Evolutionary conservation across 2,113 vertebrate genomes (phyloP).

Genomic region (Physeter macrocephalus): DNA sequence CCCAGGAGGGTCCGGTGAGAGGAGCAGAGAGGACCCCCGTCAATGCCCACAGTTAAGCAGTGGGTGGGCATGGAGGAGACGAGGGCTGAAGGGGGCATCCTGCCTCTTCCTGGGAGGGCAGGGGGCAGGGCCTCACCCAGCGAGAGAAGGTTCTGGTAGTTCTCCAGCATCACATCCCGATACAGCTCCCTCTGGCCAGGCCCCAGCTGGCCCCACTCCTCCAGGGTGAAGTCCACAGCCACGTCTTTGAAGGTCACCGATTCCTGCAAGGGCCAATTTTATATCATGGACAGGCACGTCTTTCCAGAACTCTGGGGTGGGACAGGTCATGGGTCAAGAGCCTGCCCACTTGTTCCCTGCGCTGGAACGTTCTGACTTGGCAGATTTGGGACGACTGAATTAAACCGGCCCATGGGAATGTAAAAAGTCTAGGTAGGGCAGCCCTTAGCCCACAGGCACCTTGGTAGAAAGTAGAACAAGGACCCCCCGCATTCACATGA

Average conservation of each 20-base stretch:
- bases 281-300: not conserved
- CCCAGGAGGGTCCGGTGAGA: rapidly evolving
- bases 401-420: not conserved
- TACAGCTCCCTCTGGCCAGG: not conserved
- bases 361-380: not conserved
- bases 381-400: not conserved
- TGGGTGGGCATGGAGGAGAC: not conserved
- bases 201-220: conserved; percentile 27
- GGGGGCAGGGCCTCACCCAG: not conserved
- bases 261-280: not conserved
- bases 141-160: conserved; percentile 30
- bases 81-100: not conserved
- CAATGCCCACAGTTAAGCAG: not conserved
- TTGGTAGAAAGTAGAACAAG: rapidly evolving
- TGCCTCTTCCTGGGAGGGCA: not conserved
- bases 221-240: conserved; percentile 9
- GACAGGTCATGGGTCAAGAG: not conserved
- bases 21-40: not conserved
- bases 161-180: not conserved
- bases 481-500: rapidly evolving
- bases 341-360: not conserved
- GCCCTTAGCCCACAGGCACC: not conserved
- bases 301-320: not conserved
- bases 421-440: not conserved
- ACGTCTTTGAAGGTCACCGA: conserved; percentile 24